Evolutionary conservation across 2,888 invertebrate genomes (phyloP).

Genomic region (Mesoligia furuncula): DNA sequence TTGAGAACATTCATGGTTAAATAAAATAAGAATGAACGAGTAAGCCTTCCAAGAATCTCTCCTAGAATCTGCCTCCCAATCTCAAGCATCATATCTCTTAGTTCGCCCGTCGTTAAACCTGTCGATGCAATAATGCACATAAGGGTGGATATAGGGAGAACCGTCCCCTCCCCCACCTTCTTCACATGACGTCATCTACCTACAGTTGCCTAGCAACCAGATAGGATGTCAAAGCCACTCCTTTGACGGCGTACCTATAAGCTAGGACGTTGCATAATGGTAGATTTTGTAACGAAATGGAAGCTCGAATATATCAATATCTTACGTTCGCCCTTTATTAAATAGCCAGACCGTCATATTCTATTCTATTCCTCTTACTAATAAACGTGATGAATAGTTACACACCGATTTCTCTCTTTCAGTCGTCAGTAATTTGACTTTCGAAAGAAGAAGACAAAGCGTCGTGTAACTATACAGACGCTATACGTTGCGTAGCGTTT

Average conservation of each 20-base stretch:
- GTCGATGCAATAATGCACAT: conserved; percentile 53
- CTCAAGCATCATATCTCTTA: conserved; percentile 36
- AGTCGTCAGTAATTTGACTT: no score
- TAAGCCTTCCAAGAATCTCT: neutral
- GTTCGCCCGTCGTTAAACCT: conserved; percentile 34
- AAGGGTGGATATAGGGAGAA: conserved; percentile 31
- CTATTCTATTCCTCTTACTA: neutral
- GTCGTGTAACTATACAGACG: no score
- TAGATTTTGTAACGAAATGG: conserved; percentile 21
- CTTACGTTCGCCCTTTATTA: neutral
- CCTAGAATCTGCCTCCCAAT: neutral
- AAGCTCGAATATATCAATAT: neutral
- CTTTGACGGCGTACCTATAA: conserved; percentile 30
- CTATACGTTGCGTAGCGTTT: no score
- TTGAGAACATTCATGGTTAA: no score
- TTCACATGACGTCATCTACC: conserved; percentile 48
- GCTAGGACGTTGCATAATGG: conserved; percentile 7
- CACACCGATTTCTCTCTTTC: no score
- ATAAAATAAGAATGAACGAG: neutral
- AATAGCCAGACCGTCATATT: neutral
- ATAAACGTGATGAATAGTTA: no score
- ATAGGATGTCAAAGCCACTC: conserved; percentile 61
- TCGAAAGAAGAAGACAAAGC: no score
- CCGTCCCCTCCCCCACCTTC: conserved; percentile 12
- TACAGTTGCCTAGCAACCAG: conserved; percentile 59